Evolutionary conservation across 2,797 vertebrate species (phyloP).

Genomic region (Cirrhinus molitorella): DNA sequence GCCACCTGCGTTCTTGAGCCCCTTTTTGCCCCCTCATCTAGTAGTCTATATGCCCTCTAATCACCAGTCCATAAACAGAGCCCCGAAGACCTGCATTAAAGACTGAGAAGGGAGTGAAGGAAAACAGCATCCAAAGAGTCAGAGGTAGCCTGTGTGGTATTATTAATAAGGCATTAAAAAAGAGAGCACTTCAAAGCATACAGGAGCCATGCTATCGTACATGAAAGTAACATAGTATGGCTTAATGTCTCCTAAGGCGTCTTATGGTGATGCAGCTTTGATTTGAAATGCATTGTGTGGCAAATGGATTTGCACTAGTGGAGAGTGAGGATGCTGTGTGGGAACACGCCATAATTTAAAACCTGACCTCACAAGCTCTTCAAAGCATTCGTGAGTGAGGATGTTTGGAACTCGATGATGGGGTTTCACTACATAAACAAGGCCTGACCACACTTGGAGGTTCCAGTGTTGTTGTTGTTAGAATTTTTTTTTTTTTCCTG

Average conservation of each 20-base stretch:
- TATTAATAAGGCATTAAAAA: conserved; percentile 86
- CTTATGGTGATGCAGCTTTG: conserved; percentile 82
- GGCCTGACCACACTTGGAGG: conserved; percentile 53
- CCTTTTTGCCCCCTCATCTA: conserved; percentile 68
- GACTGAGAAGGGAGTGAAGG: conserved; percentile 58
- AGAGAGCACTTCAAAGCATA: conserved; percentile 83
- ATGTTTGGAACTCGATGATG: conserved; percentile 71
- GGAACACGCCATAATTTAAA: conserved; percentile 80
- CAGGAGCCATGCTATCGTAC: conserved; percentile 82
- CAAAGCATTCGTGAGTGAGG: conserved; percentile 76
- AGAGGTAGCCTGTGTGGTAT: conserved; percentile 76
- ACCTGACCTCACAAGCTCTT: conserved; percentile 82
- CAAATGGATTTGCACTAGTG: conserved; percentile 83
- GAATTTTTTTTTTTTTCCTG: not conserved
- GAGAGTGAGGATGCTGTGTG: conserved; percentile 70
- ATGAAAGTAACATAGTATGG: conserved; percentile 84
- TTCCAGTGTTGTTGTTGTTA: not conserved
- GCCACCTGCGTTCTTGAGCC: conserved; percentile 30
- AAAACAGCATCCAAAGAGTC: conserved; percentile 69
- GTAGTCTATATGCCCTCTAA: conserved; percentile 71
- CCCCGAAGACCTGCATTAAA: conserved; percentile 70
- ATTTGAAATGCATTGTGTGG: conserved; percentile 86
- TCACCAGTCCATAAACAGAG: conserved; percentile 66
- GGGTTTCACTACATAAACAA: conserved; percentile 61
- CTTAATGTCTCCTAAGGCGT: conserved; percentile 85